Percentiles rank a stretch among this genome's conserved stretches.
Conservation (phyloP, 2,888 invertebrate genomes). For the Oscheius sp. region DNA sequence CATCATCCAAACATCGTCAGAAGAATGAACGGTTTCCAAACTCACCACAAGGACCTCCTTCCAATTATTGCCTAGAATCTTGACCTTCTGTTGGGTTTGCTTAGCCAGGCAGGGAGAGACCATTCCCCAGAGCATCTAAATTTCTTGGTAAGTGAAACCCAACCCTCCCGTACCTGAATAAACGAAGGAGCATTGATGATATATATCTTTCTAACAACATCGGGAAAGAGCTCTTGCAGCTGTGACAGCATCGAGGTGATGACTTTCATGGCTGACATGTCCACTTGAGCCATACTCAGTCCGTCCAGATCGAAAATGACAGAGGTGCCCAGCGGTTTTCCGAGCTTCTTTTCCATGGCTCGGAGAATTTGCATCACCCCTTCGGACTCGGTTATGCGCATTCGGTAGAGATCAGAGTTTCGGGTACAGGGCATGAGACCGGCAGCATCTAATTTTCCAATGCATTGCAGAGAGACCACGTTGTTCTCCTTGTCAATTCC, state of each 20-base stretch:
- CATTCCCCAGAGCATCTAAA: constrained; percentile 62
- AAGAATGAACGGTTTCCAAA: not conserved
- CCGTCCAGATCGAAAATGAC: constrained; percentile 70
- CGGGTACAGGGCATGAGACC: constrained; percentile 59
- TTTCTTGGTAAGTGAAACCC: not conserved
- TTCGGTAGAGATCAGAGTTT: constrained; percentile 63
- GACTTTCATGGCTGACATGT: constrained; percentile 59
- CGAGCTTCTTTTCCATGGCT: constrained; percentile 55
- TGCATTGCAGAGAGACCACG: constrained; percentile 64
- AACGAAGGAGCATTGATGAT: constrained; percentile 66
- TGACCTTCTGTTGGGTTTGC: constrained; percentile 68
- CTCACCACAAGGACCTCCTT: constrained; percentile 61
- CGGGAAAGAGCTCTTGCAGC: constrained; percentile 69
- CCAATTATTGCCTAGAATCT: constrained; percentile 67
- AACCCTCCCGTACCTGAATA: constrained; percentile 49
- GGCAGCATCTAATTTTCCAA: constrained; percentile 64
- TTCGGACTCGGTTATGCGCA: constrained; percentile 69
- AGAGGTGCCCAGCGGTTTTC: constrained; percentile 63
- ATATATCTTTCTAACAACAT: constrained; percentile 66
- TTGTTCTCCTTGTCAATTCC: constrained; percentile 68
- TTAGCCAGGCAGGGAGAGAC: constrained; percentile 65
- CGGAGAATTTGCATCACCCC: constrained; percentile 69
- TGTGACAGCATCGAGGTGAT: constrained; percentile 64
- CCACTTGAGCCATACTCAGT: constrained; percentile 58
- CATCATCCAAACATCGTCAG: not conserved